phyloP scores from a whole-genome alignment of 2,113 vertebrate species.

The Macrotis lagotis region DNA sequence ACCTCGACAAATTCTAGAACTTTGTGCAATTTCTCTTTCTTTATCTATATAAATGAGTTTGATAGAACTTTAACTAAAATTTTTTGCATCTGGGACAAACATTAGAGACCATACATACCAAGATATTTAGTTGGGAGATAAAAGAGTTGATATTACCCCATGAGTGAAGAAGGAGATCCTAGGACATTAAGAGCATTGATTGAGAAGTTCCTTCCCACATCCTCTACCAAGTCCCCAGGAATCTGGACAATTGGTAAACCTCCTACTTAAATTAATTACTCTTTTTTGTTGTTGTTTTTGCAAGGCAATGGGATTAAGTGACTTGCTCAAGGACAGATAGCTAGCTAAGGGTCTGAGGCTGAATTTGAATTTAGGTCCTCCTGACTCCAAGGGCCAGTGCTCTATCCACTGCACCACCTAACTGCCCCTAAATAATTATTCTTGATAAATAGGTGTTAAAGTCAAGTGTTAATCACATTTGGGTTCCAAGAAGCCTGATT shows the following conservation, averaged over 20 bases:
- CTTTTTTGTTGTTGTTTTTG: too few relatives aligned
- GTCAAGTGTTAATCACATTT: neutral
- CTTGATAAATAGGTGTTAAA: neutral
- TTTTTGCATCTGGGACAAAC: neutral
- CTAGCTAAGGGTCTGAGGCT: too few relatives aligned
- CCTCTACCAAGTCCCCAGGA: neutral
- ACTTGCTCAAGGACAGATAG: too few relatives aligned
- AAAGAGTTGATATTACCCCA: neutral
- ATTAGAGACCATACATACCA: neutral
- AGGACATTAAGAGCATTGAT: neutral
- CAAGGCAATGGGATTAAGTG: too few relatives aligned
- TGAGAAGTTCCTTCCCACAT: neutral
- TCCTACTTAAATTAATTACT: neutral
- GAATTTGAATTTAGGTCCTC: too few relatives aligned
- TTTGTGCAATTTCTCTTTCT: neutral
- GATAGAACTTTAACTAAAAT: neutral
- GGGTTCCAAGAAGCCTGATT: neutral
- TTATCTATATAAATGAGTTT: neutral
- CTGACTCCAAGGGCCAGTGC: too few relatives aligned
- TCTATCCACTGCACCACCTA: too few relatives aligned
- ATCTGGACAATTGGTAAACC: neutral
- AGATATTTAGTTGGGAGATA: neutral
- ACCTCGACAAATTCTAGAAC: neutral
- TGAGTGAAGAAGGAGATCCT: neutral
- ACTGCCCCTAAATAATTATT: too few relatives aligned